Conservation (phyloP, 2,888 invertebrate genomes). For the Polyploca ridens region DNA sequence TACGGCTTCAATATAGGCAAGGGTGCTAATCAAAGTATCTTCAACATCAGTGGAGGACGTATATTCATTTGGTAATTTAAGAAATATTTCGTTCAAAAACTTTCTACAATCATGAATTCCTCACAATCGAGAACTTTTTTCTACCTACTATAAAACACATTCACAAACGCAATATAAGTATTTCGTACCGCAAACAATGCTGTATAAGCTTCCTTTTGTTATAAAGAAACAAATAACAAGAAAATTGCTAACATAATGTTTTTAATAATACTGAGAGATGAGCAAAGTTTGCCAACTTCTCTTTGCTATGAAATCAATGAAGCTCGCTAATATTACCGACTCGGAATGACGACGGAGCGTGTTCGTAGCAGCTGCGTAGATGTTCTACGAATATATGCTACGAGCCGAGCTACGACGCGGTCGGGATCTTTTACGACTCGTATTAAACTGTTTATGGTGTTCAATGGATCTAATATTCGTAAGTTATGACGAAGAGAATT, state of each 20-base stretch:
- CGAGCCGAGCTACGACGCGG: background rate
- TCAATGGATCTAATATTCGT: conserved; percentile 1
- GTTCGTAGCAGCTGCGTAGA: conserved; percentile 17
- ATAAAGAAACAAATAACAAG: conserved; percentile 2
- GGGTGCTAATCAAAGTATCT: too few species aligned
- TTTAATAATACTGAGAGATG: conserved; percentile 8
- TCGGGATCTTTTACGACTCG: conserved; percentile 7
- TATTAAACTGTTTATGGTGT: conserved; percentile 3
- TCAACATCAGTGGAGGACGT: too few species aligned
- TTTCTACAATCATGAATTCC: too few species aligned
- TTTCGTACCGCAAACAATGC: conserved; percentile 1
- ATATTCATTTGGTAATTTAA: too few species aligned
- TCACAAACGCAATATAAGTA: too few species aligned
- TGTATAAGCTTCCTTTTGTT: background rate
- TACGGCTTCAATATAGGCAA: too few species aligned
- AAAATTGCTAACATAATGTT: conserved; percentile 10
- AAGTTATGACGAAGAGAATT: background rate
- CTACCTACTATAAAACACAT: background rate
- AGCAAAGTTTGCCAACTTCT: conserved; percentile 8
- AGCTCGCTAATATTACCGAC: conserved; percentile 11
- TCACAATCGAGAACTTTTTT: background rate
- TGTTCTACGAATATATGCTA: conserved; percentile 10
- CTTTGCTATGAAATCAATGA: conserved; percentile 1
- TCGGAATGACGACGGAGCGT: background rate
- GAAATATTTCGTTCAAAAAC: too few species aligned